Base-by-base conservation (phyloP, 2,797 vertebrate genomes). In the Anguilla marmorata region DNA sequence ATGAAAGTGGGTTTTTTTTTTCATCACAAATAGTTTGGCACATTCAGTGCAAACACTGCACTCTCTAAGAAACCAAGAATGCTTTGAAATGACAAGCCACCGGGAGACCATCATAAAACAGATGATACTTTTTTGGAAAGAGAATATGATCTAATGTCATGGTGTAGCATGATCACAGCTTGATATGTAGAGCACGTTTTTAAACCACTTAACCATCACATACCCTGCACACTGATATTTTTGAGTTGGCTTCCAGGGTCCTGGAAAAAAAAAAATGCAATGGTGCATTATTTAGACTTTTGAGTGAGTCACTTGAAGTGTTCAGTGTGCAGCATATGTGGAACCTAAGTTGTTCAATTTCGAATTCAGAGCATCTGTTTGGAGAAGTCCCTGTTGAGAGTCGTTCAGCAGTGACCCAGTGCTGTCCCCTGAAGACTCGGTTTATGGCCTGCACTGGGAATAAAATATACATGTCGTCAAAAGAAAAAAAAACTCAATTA, bases 331-430 rank as follows among this genome's bases (percentile, higher is more conserved):
- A 92, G 89, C 93, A 94, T 93, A 94, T 94, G 94, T 89, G 92
- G 85, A 86, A 85, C 72, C 91, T 92, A 92, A 93, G 92, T 90
- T 90, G 60, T 91, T 92, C 92, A 88, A 93, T 95, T 92, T 92
- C 86, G 85, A 87, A 95, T 94, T 94, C 93, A 90, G 83, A 91
- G 92, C 94, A 94, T 95, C 94, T 95, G 95, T 89, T 94, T 79
- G 82, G 89, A 82, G n/a, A 76, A 50, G 92, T 87, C 85, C 85
- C 90, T 2, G 84, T 11, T 86, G 88, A 88, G 85, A 33, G 45
- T 85, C 21, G 89, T 90, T 91, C 90, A 50, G 89, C 27, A 16
- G 85, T 86, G 93, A 92, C 92, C 90, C 37, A 33, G 85, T 79
- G 85, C 5, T 45, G 90, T 90, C 90, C 79, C 37, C 33, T 52